A percentile compares a stretch with the other conserved stretches of the same genome.
phyloP scores from a whole-genome alignment of 2,888 invertebrate genomes.

The Xylota sylvarum region DNA sequence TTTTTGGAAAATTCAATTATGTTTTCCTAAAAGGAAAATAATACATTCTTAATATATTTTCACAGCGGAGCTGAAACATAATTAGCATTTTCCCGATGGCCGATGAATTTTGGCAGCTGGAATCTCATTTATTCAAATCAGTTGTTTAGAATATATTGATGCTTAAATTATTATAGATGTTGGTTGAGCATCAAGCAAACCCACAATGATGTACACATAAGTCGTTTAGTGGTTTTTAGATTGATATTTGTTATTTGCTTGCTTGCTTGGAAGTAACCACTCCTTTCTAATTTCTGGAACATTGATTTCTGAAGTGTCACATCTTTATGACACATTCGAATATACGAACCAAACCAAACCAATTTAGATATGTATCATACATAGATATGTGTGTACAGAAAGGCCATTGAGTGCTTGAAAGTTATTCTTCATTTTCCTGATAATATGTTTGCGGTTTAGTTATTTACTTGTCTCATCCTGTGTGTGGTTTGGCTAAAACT shows the following conservation, averaged over 20 bases:
- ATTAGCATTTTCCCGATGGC: conserved; percentile 57
- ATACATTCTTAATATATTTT: conserved; percentile 48
- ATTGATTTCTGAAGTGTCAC: conserved; percentile 32
- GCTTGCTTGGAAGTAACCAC: not conserved
- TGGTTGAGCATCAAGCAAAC: not conserved
- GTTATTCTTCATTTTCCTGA: conserved; percentile 52
- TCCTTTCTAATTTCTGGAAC: too few relatives aligned
- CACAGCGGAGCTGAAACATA: not conserved
- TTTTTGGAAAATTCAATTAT: conserved; percentile 52
- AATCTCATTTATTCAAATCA: conserved; percentile 50
- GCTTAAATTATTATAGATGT: conserved; percentile 16
- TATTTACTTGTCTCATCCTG: conserved; percentile 36
- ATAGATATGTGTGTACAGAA: too few relatives aligned
- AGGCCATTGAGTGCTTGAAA: conserved; percentile 27
- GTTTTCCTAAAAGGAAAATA: conserved; percentile 44
- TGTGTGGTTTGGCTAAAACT: conserved; percentile 39
- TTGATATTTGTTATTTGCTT: not conserved
- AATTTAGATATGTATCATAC: too few relatives aligned
- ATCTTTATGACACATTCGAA: conserved; percentile 8
- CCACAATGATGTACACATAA: conserved; percentile 4
- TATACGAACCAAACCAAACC: conserved; percentile 15
- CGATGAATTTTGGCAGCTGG: conserved; percentile 56
- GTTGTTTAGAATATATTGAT: conserved; percentile 7
- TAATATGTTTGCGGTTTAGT: conserved; percentile 50
- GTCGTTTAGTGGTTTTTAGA: conserved; percentile 19